Conservation (phyloP, 2,888 invertebrate genomes). For the Pemphredon lugubris region DNA sequence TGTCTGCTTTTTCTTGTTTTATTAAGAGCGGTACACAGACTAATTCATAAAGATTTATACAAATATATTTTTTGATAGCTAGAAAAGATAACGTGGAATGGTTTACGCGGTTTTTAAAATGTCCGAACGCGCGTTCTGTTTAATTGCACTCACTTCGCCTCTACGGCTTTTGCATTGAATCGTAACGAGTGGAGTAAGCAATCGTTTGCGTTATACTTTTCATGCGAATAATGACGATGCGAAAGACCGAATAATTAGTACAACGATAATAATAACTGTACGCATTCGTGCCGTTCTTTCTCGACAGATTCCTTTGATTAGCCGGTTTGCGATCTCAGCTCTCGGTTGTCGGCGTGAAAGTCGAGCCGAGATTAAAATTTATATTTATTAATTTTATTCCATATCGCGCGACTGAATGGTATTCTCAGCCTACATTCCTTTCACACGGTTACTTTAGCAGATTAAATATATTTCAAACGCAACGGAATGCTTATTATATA, state of each 20-base stretch:
- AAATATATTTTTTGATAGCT: no score
- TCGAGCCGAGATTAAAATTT: slow-evolving; percentile 43
- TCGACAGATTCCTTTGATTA: slow-evolving; percentile 23
- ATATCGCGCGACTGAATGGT: slow-evolving; percentile 15
- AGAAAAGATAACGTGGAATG: no score
- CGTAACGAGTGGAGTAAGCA: not conserved
- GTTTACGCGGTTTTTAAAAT: no score
- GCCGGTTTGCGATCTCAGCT: slow-evolving; percentile 31
- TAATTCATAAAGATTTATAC: no score
- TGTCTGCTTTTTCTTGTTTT: no score
- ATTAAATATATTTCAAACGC: slow-evolving; percentile 25
- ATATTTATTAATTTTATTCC: slow-evolving; percentile 35
- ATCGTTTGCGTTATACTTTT: slow-evolving; percentile 46
- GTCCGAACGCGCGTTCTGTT: no score
- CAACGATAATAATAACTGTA: slow-evolving; percentile 44
- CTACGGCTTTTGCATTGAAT: no score
- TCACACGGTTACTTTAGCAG: slow-evolving; percentile 44
- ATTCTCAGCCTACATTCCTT: not conserved
- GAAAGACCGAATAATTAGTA: slow-evolving; percentile 51
- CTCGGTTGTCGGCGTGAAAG: slow-evolving; percentile 33
- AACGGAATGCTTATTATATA: no score
- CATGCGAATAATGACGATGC: slow-evolving; percentile 57
- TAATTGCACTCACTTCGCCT: no score
- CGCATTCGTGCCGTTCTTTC: slow-evolving; percentile 18
- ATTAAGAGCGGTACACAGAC: no score